phyloP scores from a whole-genome alignment of 1,140 invertebrate genomes.

The Heliconius congener region DNA sequence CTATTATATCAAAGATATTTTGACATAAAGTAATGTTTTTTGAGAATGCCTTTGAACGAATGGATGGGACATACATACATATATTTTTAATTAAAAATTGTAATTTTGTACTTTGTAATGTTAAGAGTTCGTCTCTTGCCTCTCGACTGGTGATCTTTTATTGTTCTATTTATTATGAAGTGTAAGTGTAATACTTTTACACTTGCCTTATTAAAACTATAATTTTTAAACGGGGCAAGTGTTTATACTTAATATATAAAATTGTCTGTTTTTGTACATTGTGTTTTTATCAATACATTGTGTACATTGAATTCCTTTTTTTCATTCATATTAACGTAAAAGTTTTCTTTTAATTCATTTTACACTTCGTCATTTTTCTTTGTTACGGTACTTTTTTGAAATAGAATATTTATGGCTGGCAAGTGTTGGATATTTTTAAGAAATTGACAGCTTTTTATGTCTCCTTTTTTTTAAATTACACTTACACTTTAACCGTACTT shows the following conservation, averaged over 20 bases:
- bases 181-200: neutral
- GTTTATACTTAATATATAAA: too few relatives aligned
- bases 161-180: constrained; percentile 6
- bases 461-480: neutral
- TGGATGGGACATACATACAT: constrained; percentile 15
- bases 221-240: neutral
- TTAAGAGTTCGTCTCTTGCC: constrained; percentile 45
- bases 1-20: neutral
- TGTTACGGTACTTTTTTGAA: too few relatives aligned
- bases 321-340: too few relatives aligned
- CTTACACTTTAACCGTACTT: neutral
- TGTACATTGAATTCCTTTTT: too few relatives aligned
- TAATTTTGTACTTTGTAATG: constrained; percentile 52
- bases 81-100: constrained; percentile 51
- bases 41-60: constrained; percentile 45
- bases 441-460: too few relatives aligned
- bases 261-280: too few relatives aligned
- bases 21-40: constrained; percentile 30
- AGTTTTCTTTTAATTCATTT: too few relatives aligned
- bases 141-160: constrained; percentile 32
- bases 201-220: neutral
- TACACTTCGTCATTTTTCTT: too few relatives aligned
- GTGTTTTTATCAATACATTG: too few relatives aligned
- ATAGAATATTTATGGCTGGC: too few relatives aligned
- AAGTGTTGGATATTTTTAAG: too few relatives aligned